These are phyloP conservation scores for Dipus sagitta DNA, from an alignment of 2,797 vertebrate genomes.

Conservation along the genomic window DNA sequence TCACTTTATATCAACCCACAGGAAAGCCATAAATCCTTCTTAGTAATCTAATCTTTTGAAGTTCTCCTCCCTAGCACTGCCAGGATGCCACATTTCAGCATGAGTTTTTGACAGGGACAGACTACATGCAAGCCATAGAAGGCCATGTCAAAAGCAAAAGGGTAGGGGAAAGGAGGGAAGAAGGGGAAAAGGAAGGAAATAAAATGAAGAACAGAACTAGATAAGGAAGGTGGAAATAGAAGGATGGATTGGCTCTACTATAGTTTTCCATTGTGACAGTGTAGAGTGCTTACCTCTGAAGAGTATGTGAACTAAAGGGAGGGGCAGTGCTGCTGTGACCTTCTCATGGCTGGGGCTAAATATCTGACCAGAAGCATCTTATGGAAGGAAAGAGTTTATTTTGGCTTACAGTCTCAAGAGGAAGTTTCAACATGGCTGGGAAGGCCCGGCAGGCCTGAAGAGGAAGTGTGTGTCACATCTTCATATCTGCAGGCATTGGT, in stretches of 20 bases:
- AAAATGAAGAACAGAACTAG: background rate
- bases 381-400: too few species aligned
- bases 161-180: background rate
- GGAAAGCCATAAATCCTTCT: background rate
- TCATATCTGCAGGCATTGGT: too few species aligned
- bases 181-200: background rate
- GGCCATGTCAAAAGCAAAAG: background rate
- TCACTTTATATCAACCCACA: too few species aligned
- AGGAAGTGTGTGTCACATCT: too few species aligned
- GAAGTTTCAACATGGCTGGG: too few species aligned
- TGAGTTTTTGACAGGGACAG: background rate
- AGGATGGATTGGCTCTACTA: background rate
- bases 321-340: background rate
- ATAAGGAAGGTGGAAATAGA: background rate
- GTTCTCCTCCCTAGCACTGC: too few species aligned
- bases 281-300: background rate
- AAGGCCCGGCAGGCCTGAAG: too few species aligned
- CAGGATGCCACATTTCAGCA: background rate
- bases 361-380: too few species aligned
- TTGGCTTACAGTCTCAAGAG: too few species aligned
- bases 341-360: too few species aligned
- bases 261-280: background rate
- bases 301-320: background rate
- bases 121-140: background rate
- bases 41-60: background rate